These are phyloP conservation scores for Lutraria rhynchaena DNA, from an alignment of 1,140 invertebrate species.

Conservation along the genomic window DNA sequence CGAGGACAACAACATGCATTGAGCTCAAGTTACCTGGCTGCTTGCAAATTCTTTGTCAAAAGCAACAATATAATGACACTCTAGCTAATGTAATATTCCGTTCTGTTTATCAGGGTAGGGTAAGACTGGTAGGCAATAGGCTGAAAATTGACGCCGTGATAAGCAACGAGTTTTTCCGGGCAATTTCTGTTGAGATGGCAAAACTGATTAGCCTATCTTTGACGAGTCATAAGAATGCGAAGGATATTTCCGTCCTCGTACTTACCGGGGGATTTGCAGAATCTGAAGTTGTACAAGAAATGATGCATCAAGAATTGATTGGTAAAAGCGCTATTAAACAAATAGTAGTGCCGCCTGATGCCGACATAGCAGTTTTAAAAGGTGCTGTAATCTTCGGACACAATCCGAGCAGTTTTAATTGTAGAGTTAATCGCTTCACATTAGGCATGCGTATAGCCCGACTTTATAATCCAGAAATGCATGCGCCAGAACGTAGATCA, in stretches of 20 bases:
- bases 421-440: conserved; percentile 39
- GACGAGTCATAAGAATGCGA: conserved; percentile 4
- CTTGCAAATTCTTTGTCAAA: conserved; percentile 40
- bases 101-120: conserved; percentile 45
- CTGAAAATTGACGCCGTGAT: conserved; percentile 47
- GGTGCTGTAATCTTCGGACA: conserved; percentile 53
- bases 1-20: conserved; percentile 3
- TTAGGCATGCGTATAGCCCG: conserved; percentile 30
- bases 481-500: neutral
- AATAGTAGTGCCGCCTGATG: conserved; percentile 46
- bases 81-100: conserved; percentile 37
- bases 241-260: conserved; percentile 30
- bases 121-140: conserved; percentile 26
- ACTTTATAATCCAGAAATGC: conserved; percentile 49
- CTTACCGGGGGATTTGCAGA: conserved; percentile 47
- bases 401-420: conserved; percentile 24
- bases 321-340: conserved; percentile 48
- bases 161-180: conserved; percentile 55
- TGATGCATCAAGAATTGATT: conserved; percentile 46
- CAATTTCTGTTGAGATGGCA: conserved; percentile 38
- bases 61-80: conserved; percentile 48
- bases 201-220: conserved; percentile 35
- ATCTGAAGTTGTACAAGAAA: conserved; percentile 52
- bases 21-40: conserved; percentile 44
- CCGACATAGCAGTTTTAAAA: conserved; percentile 48